phyloP scores from a whole-genome alignment of 2,888 invertebrate genomes.

The Sclerodermus sp. region DNA sequence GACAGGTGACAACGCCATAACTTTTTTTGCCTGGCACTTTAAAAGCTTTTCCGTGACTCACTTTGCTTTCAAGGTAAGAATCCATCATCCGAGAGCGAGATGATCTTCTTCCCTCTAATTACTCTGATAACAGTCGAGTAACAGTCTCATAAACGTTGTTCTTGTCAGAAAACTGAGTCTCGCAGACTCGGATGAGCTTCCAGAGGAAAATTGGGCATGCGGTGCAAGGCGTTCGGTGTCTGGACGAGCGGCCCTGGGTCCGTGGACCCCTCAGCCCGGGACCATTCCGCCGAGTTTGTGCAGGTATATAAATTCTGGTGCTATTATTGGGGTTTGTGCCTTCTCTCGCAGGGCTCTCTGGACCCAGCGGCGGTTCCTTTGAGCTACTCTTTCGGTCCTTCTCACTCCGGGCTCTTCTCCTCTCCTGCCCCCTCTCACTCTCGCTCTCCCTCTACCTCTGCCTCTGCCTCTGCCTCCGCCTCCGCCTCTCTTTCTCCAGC shows the following conservation, averaged over 20 bases:
- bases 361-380: conserved; percentile 47
- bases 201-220: too few relatives aligned
- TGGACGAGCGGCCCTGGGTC: conserved; percentile 2
- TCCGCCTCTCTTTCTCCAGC: conserved; percentile 11
- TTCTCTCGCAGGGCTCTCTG: conserved; percentile 47
- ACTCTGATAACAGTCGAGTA: too few relatives aligned
- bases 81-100: too few relatives aligned
- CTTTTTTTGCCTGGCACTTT: too few relatives aligned
- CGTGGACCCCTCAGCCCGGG: conserved; percentile 16
- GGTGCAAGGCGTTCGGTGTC: conserved; percentile 6
- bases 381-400: conserved; percentile 41
- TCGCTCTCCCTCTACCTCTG: conserved; percentile 18
- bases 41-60: too few relatives aligned
- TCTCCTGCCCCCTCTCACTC: conserved; percentile 20
- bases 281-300: conserved; percentile 51
- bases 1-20: too few relatives aligned
- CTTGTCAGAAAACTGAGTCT: too few relatives aligned
- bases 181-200: too few relatives aligned
- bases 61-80: too few relatives aligned
- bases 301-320: conserved; percentile 58
- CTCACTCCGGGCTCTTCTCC: conserved; percentile 23
- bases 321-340: conserved; percentile 56
- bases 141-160: too few relatives aligned
- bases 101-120: too few relatives aligned
- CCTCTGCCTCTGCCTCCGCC: conserved; percentile 10